Percentiles rank a stretch among this genome's conserved stretches.
These are phyloP conservation scores for Sycophaga agraensis DNA, from an alignment of 1,140 invertebrate species.

Conservation along the genomic window DNA sequence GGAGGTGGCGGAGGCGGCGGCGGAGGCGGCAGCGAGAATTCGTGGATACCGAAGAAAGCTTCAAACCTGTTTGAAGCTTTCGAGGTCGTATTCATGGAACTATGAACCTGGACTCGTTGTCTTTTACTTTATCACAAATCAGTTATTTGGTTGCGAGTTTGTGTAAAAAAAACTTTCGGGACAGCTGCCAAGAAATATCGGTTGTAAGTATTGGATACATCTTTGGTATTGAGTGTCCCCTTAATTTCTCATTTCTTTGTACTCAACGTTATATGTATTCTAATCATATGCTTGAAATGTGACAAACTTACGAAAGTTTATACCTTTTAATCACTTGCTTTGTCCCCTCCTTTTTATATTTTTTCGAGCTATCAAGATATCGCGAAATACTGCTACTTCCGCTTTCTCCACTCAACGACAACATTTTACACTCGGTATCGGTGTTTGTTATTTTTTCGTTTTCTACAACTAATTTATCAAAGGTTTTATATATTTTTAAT, in stretches of 20 bases:
- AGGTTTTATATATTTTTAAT: too few species aligned
- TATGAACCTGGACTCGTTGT: slow-evolving; percentile 98
- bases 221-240: neutral
- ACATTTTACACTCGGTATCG: too few species aligned
- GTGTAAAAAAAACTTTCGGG: slow-evolving; percentile 92
- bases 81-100: slow-evolving; percentile 86
- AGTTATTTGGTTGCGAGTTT: slow-evolving; percentile 94
- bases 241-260: too few species aligned
- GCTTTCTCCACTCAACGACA: neutral
- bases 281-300: too few species aligned
- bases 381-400: slow-evolving; percentile 13
- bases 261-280: too few species aligned
- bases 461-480: too few species aligned
- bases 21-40: slow-evolving; percentile 17
- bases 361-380: neutral
- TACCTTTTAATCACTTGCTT: too few species aligned
- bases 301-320: slow-evolving; percentile 4
- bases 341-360: too few species aligned
- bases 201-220: slow-evolving; percentile 60
- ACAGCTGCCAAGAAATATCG: slow-evolving; percentile 78
- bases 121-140: slow-evolving; percentile 96
- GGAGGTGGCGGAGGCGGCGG: slow-evolving; percentile 9
- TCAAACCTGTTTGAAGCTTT: slow-evolving; percentile 83
- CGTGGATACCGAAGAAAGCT: slow-evolving; percentile 69
- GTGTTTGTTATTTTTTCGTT: too few species aligned